Conservation (phyloP, 2,888 invertebrate genomes). For the Baccha elongata region DNA sequence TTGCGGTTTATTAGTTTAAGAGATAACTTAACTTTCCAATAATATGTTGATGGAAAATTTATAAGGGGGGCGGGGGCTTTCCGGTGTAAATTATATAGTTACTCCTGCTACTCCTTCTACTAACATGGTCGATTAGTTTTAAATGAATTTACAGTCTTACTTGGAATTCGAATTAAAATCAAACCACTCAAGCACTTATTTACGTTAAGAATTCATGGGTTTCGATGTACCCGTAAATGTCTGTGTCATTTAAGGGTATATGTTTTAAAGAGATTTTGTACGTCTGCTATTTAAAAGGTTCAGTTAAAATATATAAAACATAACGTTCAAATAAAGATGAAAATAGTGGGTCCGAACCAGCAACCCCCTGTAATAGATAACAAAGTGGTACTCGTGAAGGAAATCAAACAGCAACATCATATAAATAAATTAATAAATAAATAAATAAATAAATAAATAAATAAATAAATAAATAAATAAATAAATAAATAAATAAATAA, state of each 20-base stretch:
- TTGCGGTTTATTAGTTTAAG: conserved; percentile 40
- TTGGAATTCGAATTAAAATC: conserved; percentile 18
- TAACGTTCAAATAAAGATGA: no score
- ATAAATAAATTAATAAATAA: no score
- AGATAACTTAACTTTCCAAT: conserved; percentile 30
- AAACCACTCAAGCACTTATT: conserved; percentile 29
- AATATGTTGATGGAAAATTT: neutral
- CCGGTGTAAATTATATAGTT: neutral
- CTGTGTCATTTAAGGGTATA: conserved; percentile 20
- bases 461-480: no score
- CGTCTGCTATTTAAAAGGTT: no score
- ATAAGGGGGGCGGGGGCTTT: neutral
- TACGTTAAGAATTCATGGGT: conserved; percentile 40
- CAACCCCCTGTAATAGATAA: no score
- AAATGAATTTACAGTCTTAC: conserved; percentile 32
- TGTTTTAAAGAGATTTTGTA: conserved; percentile 26
- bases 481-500: no score
- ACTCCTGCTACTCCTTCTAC: neutral
- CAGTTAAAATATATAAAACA: no score
- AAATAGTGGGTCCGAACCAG: no score
- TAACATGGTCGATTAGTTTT: conserved; percentile 54
- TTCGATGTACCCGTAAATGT: conserved; percentile 47
- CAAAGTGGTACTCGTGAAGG: no score
- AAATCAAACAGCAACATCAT: no score
- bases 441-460: no score